Percentiles rank a stretch among this genome's conserved stretches.
Conservation (phyloP, 2,797 vertebrate species). For the Cossypha heuglini region DNA sequence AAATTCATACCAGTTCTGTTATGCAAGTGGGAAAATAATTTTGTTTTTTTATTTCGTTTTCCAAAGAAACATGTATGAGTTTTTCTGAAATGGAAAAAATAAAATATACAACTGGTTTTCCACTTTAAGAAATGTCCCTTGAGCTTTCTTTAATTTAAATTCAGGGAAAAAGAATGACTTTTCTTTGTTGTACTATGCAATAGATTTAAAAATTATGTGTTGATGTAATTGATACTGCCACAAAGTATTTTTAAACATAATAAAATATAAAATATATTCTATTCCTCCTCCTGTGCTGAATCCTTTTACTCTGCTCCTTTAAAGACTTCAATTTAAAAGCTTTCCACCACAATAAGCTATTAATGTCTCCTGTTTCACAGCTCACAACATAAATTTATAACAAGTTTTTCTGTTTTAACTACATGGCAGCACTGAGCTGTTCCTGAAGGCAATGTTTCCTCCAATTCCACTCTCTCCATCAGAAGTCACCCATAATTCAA, state of each 20-base stretch:
- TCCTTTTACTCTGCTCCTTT: slow-evolving; percentile 58
- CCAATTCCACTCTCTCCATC: slow-evolving; percentile 63
- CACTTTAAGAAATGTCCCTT: not conserved
- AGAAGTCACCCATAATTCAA: slow-evolving; percentile 65
- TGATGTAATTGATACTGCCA: not conserved
- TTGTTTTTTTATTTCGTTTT: not conserved
- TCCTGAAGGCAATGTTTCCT: slow-evolving; percentile 61
- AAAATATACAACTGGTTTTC: not conserved
- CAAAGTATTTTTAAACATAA: slow-evolving; percentile 15
- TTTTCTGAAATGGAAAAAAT: not conserved
- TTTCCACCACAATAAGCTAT: slow-evolving; percentile 60
- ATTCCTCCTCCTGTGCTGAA: slow-evolving; percentile 37
- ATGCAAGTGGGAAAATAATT: not conserved
- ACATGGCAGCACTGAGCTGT: slow-evolving; percentile 3
- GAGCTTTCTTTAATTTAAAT: not conserved
- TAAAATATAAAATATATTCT: slow-evolving; percentile 35
- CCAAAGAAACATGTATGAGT: not conserved
- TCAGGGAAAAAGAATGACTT: not conserved
- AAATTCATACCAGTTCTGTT: not conserved
- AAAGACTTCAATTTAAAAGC: slow-evolving; percentile 53
- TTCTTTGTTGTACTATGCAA: not conserved
- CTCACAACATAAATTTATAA: slow-evolving; percentile 19
- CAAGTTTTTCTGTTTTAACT: slow-evolving; percentile 43
- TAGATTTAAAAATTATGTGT: not conserved
- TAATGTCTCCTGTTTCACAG: slow-evolving; percentile 29